Percentiles rank a stretch among this genome's conserved stretches.
Conservation (phyloP, 2,113 vertebrate genomes). For the Glaucomys volans region DNA sequence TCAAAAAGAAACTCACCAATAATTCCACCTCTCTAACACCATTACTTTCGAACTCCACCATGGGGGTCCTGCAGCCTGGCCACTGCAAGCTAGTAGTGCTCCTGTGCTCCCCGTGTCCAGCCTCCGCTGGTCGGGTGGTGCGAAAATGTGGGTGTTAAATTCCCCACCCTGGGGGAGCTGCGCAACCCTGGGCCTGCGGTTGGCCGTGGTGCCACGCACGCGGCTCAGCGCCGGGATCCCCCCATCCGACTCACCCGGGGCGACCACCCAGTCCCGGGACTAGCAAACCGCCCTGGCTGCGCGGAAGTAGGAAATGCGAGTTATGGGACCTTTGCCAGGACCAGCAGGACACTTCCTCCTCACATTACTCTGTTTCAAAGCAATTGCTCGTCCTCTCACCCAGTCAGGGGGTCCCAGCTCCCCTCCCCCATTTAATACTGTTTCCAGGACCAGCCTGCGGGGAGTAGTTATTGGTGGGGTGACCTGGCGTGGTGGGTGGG, state of each 20-base stretch:
- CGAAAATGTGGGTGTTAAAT: neutral
- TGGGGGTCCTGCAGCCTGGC: neutral
- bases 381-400: neutral
- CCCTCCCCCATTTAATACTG: neutral
- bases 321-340: fast-evolving
- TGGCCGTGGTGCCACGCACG: no score
- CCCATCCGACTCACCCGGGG: fast-evolving
- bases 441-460: neutral
- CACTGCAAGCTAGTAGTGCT: neutral
- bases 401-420: neutral
- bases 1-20: neutral
- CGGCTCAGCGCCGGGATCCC: neutral
- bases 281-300: fast-evolving
- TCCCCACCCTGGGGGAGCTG: neutral
- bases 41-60: neutral
- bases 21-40: neutral
- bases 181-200: neutral
- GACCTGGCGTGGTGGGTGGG: fast-evolving
- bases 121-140: neutral
- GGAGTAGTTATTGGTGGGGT: neutral
- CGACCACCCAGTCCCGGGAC: no score
- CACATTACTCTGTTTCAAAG: neutral
- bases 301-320: fast-evolving
- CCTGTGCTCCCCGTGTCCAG: fast-evolving
- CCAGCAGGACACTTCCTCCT: fast-evolving